These are phyloP conservation scores for Lasioglossum calceatum DNA, from an alignment of 2,888 invertebrate species.

Conservation along the genomic window DNA sequence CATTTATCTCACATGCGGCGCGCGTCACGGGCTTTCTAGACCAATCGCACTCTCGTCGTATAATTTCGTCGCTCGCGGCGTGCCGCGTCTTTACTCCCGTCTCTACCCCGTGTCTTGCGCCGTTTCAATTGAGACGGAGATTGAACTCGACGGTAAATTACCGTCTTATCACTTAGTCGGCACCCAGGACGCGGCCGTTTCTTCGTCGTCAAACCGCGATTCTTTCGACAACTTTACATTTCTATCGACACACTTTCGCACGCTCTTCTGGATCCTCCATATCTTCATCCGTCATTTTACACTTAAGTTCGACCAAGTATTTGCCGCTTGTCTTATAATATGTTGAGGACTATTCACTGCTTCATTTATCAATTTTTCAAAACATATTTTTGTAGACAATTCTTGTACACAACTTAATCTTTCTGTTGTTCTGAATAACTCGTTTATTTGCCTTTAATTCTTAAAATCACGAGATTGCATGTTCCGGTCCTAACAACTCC, in stretches of 20 bases:
- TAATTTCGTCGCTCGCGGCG: conserved; percentile 50
- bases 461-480: too few species aligned
- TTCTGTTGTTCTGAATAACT: too few species aligned
- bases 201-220: not conserved
- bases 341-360: too few species aligned
- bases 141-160: conserved; percentile 13
- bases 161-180: not conserved
- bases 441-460: too few species aligned
- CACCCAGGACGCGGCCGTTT: not conserved
- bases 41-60: conserved; percentile 59
- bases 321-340: not conserved
- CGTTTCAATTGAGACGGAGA: not conserved
- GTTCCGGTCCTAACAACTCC: not conserved
- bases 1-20: conserved; percentile 70
- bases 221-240: not conserved
- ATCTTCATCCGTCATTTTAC: not conserved
- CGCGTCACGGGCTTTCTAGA: conserved; percentile 35
- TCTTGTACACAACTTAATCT: too few species aligned
- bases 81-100: not conserved
- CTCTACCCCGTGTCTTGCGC: not conserved
- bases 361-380: too few species aligned
- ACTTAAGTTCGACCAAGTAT: not conserved
- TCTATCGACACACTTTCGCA: not conserved
- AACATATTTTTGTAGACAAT: too few species aligned
- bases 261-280: not conserved